Percentiles rank a stretch among this genome's conserved stretches.
Evolutionary conservation across 2,113 vertebrate genomes (phyloP).

Genomic region (Rhegmatorhina hoffmannsi): DNA sequence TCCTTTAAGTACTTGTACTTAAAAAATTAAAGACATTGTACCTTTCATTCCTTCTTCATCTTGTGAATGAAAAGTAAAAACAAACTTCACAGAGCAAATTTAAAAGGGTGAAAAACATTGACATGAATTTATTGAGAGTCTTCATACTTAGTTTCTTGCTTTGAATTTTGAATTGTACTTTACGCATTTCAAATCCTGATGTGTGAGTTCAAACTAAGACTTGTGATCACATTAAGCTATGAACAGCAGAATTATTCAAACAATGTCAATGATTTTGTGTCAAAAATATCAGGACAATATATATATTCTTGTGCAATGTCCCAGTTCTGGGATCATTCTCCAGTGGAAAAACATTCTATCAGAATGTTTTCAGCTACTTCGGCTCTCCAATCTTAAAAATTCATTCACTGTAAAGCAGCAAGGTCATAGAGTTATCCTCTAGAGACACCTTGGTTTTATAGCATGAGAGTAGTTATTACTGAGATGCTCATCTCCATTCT

Average conservation of each 20-base stretch:
- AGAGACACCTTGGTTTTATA: conserved; percentile 3
- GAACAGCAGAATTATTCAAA: neutral
- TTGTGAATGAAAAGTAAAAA: neutral
- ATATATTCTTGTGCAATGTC: neutral
- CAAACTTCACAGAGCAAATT: neutral
- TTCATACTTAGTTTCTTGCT: neutral
- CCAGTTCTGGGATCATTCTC: neutral
- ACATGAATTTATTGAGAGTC: neutral
- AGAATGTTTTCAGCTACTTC: neutral
- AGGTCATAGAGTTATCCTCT: neutral
- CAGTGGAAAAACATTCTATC: neutral
- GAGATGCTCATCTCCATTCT: neutral
- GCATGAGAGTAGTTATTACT: neutral
- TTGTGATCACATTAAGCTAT: neutral
- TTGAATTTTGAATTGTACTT: neutral
- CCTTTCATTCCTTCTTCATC: neutral
- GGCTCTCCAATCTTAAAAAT: neutral
- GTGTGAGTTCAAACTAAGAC: neutral
- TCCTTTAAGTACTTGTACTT: neutral
- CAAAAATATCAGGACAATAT: neutral
- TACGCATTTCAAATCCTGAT: neutral
- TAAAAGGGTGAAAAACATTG: neutral
- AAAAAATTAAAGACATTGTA: neutral
- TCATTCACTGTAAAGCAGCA: neutral
- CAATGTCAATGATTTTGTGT: neutral